Evolutionary conservation across 92 coral and sea anemone genomes (phyloP).

Genomic region (Virgularia gustaviana): DNA sequence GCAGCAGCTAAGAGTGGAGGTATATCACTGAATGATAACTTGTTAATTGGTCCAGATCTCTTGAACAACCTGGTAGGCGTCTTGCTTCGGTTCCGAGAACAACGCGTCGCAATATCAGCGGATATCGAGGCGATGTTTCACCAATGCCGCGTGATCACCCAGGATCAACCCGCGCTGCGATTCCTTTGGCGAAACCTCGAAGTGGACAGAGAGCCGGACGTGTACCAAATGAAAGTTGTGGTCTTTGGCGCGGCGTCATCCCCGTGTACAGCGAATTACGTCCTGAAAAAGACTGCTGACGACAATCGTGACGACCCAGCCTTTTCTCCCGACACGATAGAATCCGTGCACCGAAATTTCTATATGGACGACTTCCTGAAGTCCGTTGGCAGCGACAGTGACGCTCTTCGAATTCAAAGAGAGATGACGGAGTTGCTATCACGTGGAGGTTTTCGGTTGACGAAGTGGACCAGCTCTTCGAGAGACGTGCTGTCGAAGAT

Average conservation of each 20-base stretch:
- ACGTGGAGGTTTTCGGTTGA: constrained; percentile 36
- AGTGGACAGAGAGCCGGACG: constrained; percentile 48
- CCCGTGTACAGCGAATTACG: constrained; percentile 58
- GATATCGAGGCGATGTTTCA: constrained; percentile 71
- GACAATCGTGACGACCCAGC: constrained; percentile 46
- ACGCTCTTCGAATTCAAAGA: constrained; percentile 39
- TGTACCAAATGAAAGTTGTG: constrained; percentile 60
- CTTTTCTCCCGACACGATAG: constrained; percentile 42
- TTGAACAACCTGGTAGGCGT: no score
- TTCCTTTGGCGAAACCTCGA: constrained; percentile 63
- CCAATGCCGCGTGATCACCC: constrained; percentile 41
- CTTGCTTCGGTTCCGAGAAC: constrained; percentile 52
- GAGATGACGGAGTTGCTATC: constrained; percentile 45
- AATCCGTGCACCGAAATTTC: constrained; percentile 47
- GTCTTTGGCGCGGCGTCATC: constrained; percentile 69
- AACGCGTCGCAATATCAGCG: constrained; percentile 49
- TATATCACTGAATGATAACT: no score
- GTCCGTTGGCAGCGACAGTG: constrained; percentile 48
- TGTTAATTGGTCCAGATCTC: no score
- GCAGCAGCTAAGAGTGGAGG: no score
- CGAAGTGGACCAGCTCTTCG: constrained; percentile 42
- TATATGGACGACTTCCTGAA: constrained; percentile 57
- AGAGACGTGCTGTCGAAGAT: constrained; percentile 33
- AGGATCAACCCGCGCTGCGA: constrained; percentile 60
- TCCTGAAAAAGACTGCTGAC: constrained; percentile 59